Evolutionary conservation across 2,888 invertebrate genomes (phyloP).

Genomic region (Yponomeuta evonymella): DNA sequence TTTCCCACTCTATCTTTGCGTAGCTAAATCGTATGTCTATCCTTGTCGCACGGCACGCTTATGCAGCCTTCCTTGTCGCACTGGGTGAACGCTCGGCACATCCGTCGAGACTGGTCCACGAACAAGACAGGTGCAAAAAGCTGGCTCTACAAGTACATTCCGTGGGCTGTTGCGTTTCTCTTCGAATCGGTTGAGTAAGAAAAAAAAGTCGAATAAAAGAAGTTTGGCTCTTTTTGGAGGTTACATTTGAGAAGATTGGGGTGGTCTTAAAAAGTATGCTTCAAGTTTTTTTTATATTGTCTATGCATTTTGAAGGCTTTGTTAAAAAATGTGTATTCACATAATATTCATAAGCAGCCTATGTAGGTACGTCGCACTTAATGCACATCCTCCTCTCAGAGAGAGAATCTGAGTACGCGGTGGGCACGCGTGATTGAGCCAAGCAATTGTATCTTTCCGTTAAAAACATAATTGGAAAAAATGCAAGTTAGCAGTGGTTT

Average conservation of each 20-base stretch:
- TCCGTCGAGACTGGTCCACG: slow-evolving; percentile 56
- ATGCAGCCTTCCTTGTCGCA: slow-evolving; percentile 35
- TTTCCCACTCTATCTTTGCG: slow-evolving; percentile 26
- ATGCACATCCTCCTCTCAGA: too few relatives aligned
- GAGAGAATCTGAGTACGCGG: too few relatives aligned
- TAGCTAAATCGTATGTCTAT: slow-evolving; percentile 19
- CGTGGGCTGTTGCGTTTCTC: slow-evolving; percentile 39
- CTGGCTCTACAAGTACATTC: slow-evolving; percentile 44
- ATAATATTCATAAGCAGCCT: too few relatives aligned
- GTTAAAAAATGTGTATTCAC: background rate
- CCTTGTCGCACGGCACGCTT: slow-evolving; percentile 35
- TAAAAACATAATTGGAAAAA: too few relatives aligned
- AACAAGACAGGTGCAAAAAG: slow-evolving; percentile 60
- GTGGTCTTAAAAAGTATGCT: background rate
- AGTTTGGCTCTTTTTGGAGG: background rate
- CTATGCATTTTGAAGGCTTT: background rate
- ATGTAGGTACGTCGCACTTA: too few relatives aligned
- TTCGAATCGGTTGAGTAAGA: slow-evolving; percentile 27
- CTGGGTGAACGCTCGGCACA: slow-evolving; percentile 59
- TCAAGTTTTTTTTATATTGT: background rate
- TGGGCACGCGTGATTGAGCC: too few relatives aligned
- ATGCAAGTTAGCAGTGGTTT: too few relatives aligned
- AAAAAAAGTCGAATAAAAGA: slow-evolving; percentile 14
- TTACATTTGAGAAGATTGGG: background rate
- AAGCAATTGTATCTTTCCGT: too few relatives aligned